These are phyloP conservation scores for Apis mellifera DNA, from an alignment of 1,140 invertebrate genomes.

Conservation along the genomic window DNA sequence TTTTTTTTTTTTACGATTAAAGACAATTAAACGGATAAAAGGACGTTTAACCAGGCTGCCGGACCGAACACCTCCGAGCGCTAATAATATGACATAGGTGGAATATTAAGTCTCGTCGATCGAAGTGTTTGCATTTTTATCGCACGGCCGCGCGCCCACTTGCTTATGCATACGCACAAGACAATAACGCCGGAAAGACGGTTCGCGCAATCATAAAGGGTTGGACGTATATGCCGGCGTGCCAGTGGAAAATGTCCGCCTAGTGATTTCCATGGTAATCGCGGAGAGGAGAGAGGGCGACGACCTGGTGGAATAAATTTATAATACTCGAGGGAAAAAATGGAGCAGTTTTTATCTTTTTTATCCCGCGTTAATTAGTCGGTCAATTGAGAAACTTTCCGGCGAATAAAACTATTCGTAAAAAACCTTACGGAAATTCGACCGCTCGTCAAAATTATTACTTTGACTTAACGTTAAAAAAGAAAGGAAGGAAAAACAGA, in stretches of 20 bases:
- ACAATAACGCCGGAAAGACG: slow-evolving; percentile 36
- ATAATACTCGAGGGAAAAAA: neutral
- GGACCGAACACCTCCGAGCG: neutral
- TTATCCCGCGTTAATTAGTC: neutral
- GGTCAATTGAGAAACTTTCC: neutral
- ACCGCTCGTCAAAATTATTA: too few relatives aligned
- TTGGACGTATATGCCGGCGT: neutral
- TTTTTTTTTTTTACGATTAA: neutral
- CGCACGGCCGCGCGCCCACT: neutral
- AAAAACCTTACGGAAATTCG: too few relatives aligned
- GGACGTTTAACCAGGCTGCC: neutral
- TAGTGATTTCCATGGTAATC: slow-evolving; percentile 40
- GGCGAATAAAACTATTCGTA: too few relatives aligned
- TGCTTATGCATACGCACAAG: slow-evolving; percentile 17
- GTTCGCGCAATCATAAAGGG: slow-evolving; percentile 4
- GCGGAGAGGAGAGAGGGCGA: slow-evolving; percentile 10
- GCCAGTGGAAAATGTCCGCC: slow-evolving; percentile 24
- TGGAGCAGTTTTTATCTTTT: neutral
- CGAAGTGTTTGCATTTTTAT: slow-evolving; percentile 25
- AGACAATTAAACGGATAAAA: neutral
- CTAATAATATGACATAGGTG: neutral
- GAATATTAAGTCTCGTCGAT: neutral
- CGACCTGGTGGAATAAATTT: slow-evolving; percentile 3
- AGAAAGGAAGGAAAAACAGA: too few relatives aligned
- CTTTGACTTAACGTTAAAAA: too few relatives aligned